A percentile compares a stretch with the other conserved stretches of the same genome.
Evolutionary conservation across 2,113 vertebrate genomes (phyloP).

Genomic region (Rana temporaria): DNA sequence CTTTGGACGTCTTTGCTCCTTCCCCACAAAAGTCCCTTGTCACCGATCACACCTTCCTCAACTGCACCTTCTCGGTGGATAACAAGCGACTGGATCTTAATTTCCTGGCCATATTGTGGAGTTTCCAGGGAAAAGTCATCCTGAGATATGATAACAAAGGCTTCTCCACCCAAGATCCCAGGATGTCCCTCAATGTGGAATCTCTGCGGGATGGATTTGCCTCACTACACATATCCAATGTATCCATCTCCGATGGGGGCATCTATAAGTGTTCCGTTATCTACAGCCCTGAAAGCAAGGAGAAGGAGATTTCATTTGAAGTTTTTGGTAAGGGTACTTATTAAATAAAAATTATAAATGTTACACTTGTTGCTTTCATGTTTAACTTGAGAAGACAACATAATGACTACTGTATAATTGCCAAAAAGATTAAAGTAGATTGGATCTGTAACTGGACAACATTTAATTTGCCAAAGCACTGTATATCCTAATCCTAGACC

Average conservation of each 20-base stretch:
- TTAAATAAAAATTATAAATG: background rate
- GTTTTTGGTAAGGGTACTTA: background rate
- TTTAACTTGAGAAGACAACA: no score
- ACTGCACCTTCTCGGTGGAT: slow-evolving; percentile 4
- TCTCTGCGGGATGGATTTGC: background rate
- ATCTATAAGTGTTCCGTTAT: slow-evolving; percentile 13
- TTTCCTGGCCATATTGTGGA: background rate
- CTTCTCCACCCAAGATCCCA: background rate
- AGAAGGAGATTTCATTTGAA: background rate
- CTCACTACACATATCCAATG: slow-evolving; percentile 9
- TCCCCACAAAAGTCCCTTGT: background rate
- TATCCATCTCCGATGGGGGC: slow-evolving; percentile 11
- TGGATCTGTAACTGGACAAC: no score
- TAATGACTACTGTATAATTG: no score
- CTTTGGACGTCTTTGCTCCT: background rate
- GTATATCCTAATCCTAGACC: no score
- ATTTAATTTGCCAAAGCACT: no score
- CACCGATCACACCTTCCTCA: background rate
- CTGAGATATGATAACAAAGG: slow-evolving; percentile 12
- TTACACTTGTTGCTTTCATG: no score
- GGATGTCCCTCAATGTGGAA: background rate
- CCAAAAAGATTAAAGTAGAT: no score
- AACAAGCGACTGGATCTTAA: background rate
- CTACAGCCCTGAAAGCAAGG: background rate
- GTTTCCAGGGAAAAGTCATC: background rate